A percentile compares a stretch with the other conserved stretches of the same genome.
Evolutionary conservation across 2,113 vertebrate species (phyloP).

Genomic region (Bambusicola thoracicus): DNA sequence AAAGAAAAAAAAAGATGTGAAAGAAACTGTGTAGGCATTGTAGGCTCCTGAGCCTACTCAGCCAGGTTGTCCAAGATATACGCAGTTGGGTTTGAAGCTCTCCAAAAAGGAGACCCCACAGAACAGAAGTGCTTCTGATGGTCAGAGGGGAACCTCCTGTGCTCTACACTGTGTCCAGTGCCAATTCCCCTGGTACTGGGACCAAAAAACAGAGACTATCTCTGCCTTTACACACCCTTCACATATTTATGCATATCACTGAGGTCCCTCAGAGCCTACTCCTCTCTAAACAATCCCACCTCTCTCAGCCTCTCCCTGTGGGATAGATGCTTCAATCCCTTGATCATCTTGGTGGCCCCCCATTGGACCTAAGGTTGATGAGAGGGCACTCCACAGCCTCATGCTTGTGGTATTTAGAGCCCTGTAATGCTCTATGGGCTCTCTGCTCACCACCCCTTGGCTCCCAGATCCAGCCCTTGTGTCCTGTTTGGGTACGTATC

Average conservation of each 20-base stretch:
- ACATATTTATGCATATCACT: background rate
- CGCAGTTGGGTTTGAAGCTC: background rate
- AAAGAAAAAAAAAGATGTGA: no score
- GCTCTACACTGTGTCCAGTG: background rate
- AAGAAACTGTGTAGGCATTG: accelerated
- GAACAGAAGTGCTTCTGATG: background rate
- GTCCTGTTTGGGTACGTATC: accelerated
- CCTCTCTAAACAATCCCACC: background rate
- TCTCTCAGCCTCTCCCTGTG: background rate
- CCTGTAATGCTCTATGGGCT: background rate
- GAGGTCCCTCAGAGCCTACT: background rate
- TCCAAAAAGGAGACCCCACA: background rate
- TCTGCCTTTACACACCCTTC: background rate
- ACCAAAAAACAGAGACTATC: background rate
- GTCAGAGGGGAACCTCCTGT: background rate
- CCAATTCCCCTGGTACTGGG: background rate
- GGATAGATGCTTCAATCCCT: background rate
- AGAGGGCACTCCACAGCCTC: no score
- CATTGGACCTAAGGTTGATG: accelerated
- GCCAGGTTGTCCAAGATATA: background rate
- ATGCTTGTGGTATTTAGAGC: background rate
- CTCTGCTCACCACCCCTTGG: background rate
- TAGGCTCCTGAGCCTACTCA: background rate
- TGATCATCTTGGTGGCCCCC: background rate
- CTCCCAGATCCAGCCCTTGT: no score